Evolutionary conservation across 1,140 invertebrate genomes (phyloP).

Genomic region (Caerostris darwini): DNA sequence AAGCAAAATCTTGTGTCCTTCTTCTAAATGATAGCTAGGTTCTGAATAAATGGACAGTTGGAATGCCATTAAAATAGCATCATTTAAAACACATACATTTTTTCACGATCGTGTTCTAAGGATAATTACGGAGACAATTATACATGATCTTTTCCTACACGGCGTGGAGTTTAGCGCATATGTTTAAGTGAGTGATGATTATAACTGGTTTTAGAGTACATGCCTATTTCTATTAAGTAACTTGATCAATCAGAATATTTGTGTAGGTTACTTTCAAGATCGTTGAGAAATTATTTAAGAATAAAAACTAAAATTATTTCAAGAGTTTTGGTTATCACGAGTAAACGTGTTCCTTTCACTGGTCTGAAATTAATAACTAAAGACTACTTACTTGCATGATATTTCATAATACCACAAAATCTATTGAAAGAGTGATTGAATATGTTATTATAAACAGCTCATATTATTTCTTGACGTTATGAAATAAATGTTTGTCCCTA

Average conservation of each 20-base stretch:
- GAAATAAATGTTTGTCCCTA: too few species aligned
- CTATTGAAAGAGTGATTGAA: too few species aligned
- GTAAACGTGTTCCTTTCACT: too few species aligned
- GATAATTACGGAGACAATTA: slow-evolving; percentile 20
- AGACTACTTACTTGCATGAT: too few species aligned
- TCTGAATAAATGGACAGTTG: not conserved
- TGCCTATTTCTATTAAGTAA: not conserved
- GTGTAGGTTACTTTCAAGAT: not conserved
- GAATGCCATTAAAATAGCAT: not conserved
- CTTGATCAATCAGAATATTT: not conserved
- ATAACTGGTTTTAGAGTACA: not conserved
- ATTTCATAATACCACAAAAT: too few species aligned
- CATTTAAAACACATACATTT: not conserved
- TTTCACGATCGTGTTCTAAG: not conserved
- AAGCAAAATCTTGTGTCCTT: not conserved
- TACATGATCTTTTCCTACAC: not conserved
- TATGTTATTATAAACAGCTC: too few species aligned
- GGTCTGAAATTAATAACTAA: too few species aligned
- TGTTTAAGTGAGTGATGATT: not conserved
- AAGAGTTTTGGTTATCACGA: too few species aligned
- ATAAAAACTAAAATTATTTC: not conserved
- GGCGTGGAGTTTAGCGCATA: not conserved
- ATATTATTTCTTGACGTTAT: too few species aligned
- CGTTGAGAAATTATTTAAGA: not conserved
- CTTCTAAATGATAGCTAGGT: not conserved